These are phyloP conservation scores for Halichoeres trimaculatus DNA, from an alignment of 2,113 vertebrate species.

Conservation along the genomic window DNA sequence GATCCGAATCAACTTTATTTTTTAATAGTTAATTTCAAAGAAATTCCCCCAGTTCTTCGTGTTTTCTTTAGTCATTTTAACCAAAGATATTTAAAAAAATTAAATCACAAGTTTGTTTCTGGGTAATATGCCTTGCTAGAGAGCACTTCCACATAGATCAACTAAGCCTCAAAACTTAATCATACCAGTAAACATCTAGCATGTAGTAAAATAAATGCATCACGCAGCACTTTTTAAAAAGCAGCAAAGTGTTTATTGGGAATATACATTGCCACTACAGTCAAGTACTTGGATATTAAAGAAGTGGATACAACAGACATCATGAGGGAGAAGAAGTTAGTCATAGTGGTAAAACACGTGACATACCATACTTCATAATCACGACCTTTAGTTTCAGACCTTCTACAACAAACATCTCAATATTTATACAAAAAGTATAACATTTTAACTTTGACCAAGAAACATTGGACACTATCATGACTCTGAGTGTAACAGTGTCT, in stretches of 20 bases:
- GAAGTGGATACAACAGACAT: constrained; percentile 17
- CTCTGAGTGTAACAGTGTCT: constrained; percentile 11
- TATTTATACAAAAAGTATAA: constrained; percentile 3
- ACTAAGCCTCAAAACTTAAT: no score
- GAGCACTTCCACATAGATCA: not conserved
- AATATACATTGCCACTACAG: constrained; percentile 38
- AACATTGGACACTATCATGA: constrained; percentile 1
- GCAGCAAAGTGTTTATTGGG: constrained; percentile 68
- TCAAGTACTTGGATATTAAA: constrained; percentile 37
- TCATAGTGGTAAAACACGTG: constrained; percentile 4
- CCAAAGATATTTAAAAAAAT: no score
- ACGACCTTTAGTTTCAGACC: constrained; percentile 3
- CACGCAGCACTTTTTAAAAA: not conserved
- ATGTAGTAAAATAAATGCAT: not conserved
- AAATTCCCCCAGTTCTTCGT: not conserved
- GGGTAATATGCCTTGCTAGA: not conserved
- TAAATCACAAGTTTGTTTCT: no score
- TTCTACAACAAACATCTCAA: constrained; percentile 10
- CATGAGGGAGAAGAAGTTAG: constrained; percentile 9
- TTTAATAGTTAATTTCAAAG: not conserved
- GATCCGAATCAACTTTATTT: constrained; percentile 23
- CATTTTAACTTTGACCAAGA: not conserved
- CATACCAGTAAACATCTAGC: no score
- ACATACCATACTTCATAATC: constrained; percentile 12
- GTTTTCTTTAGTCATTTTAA: no score